These are phyloP conservation scores for Limnodromus scolopaceus DNA, from an alignment of 2,797 vertebrate genomes.

Conservation along the genomic window DNA sequence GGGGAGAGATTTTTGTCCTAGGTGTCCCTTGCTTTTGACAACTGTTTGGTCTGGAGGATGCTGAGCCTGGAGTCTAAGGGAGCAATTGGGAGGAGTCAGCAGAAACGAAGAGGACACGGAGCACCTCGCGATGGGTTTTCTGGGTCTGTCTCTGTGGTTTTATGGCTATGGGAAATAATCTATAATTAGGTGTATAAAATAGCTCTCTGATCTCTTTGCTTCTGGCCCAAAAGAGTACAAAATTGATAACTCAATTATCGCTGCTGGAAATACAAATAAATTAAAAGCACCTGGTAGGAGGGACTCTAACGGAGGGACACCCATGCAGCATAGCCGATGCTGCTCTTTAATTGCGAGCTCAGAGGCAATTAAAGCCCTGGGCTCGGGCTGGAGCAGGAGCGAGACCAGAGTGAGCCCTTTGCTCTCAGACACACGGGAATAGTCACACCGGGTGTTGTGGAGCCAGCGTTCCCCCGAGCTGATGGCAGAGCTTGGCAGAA, in stretches of 20 bases:
- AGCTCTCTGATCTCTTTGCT: constrained; percentile 59
- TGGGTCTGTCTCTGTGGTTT: constrained; percentile 10
- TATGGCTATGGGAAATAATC: constrained; percentile 60
- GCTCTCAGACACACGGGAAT: fast-evolving
- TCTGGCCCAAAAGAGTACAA: constrained; percentile 57
- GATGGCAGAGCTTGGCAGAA: neutral
- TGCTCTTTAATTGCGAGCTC: neutral
- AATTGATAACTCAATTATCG: constrained; percentile 70
- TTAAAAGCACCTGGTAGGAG: constrained; percentile 49
- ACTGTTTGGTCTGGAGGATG: neutral
- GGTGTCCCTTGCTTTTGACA: neutral
- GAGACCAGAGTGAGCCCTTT: neutral
- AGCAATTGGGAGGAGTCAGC: neutral
- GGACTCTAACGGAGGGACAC: neutral
- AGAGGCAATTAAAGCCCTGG: neutral
- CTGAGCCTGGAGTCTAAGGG: neutral
- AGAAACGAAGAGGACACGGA: neutral
- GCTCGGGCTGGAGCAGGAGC: neutral
- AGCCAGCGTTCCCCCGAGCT: fast-evolving
- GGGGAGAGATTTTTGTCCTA: neutral
- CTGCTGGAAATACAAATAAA: constrained; percentile 70
- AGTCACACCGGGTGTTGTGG: neutral
- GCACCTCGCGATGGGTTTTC: neutral
- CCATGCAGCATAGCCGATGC: neutral
- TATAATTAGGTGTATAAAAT: constrained; percentile 63